These are phyloP conservation scores for Temnothorax ravouxi DNA, from an alignment of 2,888 invertebrate genomes.

Conservation along the genomic window DNA sequence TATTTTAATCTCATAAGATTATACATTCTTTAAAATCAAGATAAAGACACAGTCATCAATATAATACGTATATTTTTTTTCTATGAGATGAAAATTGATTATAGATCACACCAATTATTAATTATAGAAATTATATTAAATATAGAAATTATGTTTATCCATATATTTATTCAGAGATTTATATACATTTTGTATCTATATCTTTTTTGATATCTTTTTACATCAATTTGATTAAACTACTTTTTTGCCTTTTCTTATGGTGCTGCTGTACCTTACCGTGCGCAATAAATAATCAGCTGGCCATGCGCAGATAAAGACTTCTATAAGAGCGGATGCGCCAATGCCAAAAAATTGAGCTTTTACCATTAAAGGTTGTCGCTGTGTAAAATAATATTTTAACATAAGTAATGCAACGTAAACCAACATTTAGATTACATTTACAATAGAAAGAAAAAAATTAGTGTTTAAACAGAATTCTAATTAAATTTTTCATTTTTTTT, in stretches of 20 bases:
- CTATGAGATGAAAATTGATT: too few relatives aligned
- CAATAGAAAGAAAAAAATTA: too few relatives aligned
- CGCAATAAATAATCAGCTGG: constrained; percentile 22
- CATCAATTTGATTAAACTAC: not conserved
- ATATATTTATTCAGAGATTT: not conserved
- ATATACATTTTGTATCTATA: not conserved
- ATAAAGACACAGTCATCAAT: too few relatives aligned
- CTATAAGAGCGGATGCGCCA: not conserved
- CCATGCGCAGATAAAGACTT: constrained; percentile 10
- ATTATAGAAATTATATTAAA: too few relatives aligned
- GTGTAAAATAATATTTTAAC: constrained; percentile 1
- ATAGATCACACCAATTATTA: too few relatives aligned
- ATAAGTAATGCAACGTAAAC: not conserved
- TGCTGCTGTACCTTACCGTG: not conserved
- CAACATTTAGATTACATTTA: too few relatives aligned
- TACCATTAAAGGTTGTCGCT: not conserved
- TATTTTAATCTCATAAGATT: too few relatives aligned
- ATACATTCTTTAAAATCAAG: too few relatives aligned
- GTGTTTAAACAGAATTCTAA: too few relatives aligned
- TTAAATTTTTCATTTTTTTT: not conserved
- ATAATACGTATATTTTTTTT: too few relatives aligned
- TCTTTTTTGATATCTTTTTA: not conserved
- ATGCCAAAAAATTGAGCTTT: not conserved
- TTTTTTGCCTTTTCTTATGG: not conserved
- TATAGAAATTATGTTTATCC: too few relatives aligned